Conservation (phyloP, 1,140 invertebrate genomes). For the Ceratitis capitata region DNA sequence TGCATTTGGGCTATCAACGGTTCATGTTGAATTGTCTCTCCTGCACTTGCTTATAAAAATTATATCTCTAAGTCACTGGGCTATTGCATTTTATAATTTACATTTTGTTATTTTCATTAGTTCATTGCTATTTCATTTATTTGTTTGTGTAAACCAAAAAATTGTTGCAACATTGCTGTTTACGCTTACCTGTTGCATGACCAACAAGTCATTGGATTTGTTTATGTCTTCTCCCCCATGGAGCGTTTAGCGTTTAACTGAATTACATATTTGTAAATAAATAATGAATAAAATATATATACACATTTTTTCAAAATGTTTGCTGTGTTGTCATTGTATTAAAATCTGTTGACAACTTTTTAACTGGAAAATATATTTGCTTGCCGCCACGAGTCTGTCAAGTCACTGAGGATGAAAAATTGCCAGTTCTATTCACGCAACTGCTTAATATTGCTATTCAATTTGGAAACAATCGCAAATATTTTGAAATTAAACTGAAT, state of each 20-base stretch:
- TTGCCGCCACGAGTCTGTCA: not conserved
- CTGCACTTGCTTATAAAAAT: constrained; percentile 60
- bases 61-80: constrained; percentile 64
- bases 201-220: not conserved
- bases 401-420: not conserved
- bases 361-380: constrained; percentile 54
- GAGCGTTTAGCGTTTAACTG: not conserved
- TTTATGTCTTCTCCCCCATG: not conserved
- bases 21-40: constrained; percentile 45
- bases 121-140: constrained; percentile 49
- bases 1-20: not conserved
- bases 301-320: constrained; percentile 38
- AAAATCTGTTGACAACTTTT: not conserved
- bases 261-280: not conserved
- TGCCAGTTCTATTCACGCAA: not conserved
- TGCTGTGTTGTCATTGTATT: constrained; percentile 39
- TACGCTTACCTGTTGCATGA: not conserved
- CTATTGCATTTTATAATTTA: constrained; percentile 49
- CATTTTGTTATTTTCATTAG: constrained; percentile 55
- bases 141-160: constrained; percentile 57
- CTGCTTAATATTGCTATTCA: not conserved
- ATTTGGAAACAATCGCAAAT: not conserved
- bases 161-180: constrained; percentile 49
- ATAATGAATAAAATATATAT: not conserved
- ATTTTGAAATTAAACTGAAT: not conserved